A percentile compares a stretch with the other conserved stretches of the same genome.
Evolutionary conservation across 2,113 vertebrate species (phyloP).

Genomic region (Scomber scombrus): DNA sequence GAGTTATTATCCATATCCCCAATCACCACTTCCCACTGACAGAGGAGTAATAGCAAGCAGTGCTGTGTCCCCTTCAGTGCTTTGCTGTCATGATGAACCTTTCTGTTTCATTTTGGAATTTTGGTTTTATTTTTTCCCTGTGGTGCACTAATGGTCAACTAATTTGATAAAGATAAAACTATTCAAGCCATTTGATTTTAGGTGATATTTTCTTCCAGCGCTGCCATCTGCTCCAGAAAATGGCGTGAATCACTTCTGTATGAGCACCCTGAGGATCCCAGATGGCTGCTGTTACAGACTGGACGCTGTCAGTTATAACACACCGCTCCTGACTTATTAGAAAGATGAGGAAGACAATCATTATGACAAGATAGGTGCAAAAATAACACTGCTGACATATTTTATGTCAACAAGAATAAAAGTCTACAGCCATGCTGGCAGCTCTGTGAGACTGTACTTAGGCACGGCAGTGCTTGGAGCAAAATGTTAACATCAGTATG

Average conservation of each 20-base stretch:
- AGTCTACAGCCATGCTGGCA: too few species aligned
- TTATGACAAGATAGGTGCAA: background rate
- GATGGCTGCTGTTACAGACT: constrained; percentile 31
- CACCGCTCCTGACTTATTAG: background rate
- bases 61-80: background rate
- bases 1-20: too few species aligned
- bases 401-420: too few species aligned
- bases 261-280: constrained; percentile 31
- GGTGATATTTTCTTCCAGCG: constrained; percentile 6
- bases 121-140: background rate
- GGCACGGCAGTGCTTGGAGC: too few species aligned
- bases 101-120: background rate
- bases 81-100: background rate
- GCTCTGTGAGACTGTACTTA: too few species aligned
- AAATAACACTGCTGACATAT: background rate
- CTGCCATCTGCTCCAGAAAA: constrained; percentile 35
- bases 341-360: background rate
- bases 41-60: constrained; percentile 21
- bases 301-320: constrained; percentile 23
- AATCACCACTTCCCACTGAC: constrained; percentile 10
- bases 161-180: constrained; percentile 34
- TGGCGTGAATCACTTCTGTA: constrained; percentile 17
- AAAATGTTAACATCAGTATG: too few species aligned
- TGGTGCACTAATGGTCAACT: background rate
- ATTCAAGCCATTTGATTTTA: constrained; percentile 6